These are phyloP conservation scores for Aricia artaxerxes DNA, from an alignment of 2,888 invertebrate species.

Conservation along the genomic window DNA sequence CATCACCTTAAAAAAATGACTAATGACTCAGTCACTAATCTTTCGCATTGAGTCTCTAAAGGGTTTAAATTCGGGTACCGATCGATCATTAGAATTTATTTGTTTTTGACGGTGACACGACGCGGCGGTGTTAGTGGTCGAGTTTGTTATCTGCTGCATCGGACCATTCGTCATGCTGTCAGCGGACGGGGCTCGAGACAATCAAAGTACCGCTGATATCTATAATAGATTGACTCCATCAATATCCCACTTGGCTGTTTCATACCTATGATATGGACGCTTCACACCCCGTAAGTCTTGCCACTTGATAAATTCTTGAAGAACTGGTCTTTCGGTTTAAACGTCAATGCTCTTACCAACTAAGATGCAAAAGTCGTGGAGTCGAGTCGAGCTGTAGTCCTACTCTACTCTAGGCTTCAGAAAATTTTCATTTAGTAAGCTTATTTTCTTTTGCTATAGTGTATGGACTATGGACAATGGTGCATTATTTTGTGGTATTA, in stretches of 20 bases:
- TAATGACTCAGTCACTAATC: conserved; percentile 10
- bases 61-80: conserved; percentile 68
- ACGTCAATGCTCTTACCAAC: too few species aligned
- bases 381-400: background rate
- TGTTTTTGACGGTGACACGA: conserved; percentile 77
- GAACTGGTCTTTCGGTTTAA: background rate
- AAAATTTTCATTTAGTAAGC: too few species aligned
- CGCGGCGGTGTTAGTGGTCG: conserved; percentile 51
- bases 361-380: background rate
- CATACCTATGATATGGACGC: background rate
- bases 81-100: conserved; percentile 79
- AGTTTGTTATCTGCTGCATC: conserved; percentile 66
- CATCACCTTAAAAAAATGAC: background rate
- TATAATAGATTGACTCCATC: conserved; percentile 33
- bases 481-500: too few species aligned
- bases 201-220: conserved; percentile 77
- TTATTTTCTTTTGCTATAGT: too few species aligned
- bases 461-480: too few species aligned
- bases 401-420: background rate
- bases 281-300: background rate
- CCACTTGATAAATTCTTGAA: background rate
- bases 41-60: conserved; percentile 62
- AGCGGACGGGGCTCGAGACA: conserved; percentile 68
- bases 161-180: conserved; percentile 78
- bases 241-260: background rate